A percentile compares a stretch with the other conserved stretches of the same genome.
Conservation (phyloP, 2,888 invertebrate species). For the Liodrosophila aerea region DNA sequence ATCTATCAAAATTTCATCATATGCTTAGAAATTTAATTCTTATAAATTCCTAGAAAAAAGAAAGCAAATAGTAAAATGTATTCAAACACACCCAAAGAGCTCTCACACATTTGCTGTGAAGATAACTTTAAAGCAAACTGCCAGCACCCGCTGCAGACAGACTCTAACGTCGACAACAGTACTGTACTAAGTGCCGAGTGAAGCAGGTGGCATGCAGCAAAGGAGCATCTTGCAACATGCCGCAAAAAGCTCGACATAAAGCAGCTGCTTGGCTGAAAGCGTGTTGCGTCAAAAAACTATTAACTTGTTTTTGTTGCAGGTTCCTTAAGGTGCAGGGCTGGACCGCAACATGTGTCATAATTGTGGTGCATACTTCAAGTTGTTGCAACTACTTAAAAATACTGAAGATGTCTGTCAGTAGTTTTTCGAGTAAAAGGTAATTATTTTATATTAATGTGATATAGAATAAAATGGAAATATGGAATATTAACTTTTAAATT, state of each 20-base stretch:
- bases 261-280: constrained; percentile 54
- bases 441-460: too few species aligned
- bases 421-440: too few species aligned
- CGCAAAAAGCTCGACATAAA: constrained; percentile 51
- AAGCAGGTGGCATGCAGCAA: background rate
- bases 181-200: constrained; percentile 2
- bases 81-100: too few species aligned
- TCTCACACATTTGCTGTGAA: background rate
- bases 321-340: constrained; percentile 26
- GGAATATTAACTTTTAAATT: too few species aligned
- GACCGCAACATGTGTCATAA: constrained; percentile 9
- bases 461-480: too few species aligned
- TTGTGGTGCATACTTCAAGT: constrained; percentile 9
- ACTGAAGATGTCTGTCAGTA: background rate
- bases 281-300: constrained; percentile 61
- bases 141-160: constrained; percentile 7
- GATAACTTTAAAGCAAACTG: background rate
- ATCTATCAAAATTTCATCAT: too few species aligned
- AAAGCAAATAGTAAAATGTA: too few species aligned
- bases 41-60: too few species aligned
- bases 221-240: constrained; percentile 33
- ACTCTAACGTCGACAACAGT: constrained; percentile 5
- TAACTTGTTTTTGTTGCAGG: constrained; percentile 49
- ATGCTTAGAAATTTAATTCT: too few species aligned
- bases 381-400: background rate